Evolutionary conservation across 2,888 invertebrate species (phyloP).

Genomic region (Orgyia antiqua): DNA sequence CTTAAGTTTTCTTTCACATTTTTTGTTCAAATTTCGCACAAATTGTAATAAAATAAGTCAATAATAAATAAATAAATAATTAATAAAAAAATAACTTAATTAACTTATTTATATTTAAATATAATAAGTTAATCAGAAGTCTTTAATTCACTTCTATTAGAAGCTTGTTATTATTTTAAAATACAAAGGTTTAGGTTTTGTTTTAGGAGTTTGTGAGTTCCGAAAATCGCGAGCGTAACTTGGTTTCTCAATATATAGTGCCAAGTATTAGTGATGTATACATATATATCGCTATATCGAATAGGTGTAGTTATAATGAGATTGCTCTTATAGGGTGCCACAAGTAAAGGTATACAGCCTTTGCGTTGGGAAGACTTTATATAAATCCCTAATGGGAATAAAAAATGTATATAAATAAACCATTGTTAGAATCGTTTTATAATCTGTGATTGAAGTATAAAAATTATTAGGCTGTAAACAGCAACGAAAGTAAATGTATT

Average conservation of each 20-base stretch:
- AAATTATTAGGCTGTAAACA: constrained; percentile 64
- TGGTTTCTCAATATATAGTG: constrained; percentile 37
- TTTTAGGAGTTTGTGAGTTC: no score
- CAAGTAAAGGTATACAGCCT: constrained; percentile 24
- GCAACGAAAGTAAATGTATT: constrained; percentile 48
- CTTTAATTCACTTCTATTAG: no score
- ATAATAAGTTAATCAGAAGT: no score
- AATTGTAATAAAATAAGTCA: no score
- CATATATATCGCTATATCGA: constrained; percentile 21
- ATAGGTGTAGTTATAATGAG: constrained; percentile 38
- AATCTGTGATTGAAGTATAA: constrained; percentile 58
- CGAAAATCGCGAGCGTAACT: no score
- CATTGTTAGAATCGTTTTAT: constrained; percentile 38
- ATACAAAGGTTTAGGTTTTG: no score
- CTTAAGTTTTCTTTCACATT: no score
- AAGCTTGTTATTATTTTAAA: no score
- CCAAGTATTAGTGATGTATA: constrained; percentile 34
- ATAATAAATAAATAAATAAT: no score
- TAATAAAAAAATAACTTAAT: no score
- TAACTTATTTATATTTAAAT: no score
- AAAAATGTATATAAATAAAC: constrained; percentile 57
- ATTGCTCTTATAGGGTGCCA: constrained; percentile 47
- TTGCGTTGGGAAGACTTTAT: constrained; percentile 46
- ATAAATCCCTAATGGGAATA: constrained; percentile 49
- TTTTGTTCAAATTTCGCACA: no score